Evolutionary conservation across 2,888 invertebrate genomes (phyloP).

Genomic region (Sesia apiformis): DNA sequence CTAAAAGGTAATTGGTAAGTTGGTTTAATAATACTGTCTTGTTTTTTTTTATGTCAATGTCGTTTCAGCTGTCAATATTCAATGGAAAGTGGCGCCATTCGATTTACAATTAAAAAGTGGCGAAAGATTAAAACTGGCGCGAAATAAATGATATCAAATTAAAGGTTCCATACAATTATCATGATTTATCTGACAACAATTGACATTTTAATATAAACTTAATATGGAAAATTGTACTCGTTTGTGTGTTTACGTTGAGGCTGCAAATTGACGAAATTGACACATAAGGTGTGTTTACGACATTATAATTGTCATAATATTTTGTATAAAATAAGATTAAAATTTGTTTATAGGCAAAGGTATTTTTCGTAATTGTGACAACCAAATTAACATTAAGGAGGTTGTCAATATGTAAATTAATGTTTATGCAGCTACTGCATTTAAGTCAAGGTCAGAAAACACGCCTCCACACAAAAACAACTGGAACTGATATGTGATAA

Average conservation of each 20-base stretch:
- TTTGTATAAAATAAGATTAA: background rate
- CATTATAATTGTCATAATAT: background rate
- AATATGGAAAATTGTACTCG: background rate
- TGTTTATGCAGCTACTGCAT: too few relatives aligned
- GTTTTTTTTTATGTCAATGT: slow-evolving; percentile 12
- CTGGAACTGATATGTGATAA: too few relatives aligned
- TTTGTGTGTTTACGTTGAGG: background rate
- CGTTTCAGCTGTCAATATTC: slow-evolving; percentile 6
- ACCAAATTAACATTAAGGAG: too few relatives aligned
- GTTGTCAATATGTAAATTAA: too few relatives aligned
- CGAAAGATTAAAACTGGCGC: background rate
- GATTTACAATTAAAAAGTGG: background rate
- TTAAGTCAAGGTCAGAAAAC: too few relatives aligned
- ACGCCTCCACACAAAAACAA: too few relatives aligned
- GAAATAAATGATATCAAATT: slow-evolving; percentile 1
- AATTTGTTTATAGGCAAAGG: too few relatives aligned
- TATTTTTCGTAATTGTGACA: too few relatives aligned
- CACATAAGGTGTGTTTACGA: background rate
- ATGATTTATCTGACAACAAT: background rate
- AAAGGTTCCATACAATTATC: background rate
- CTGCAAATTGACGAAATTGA: background rate
- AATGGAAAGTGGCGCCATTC: slow-evolving; percentile 7
- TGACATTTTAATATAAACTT: background rate
- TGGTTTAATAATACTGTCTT: background rate
- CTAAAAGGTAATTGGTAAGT: too few relatives aligned